A percentile compares a stretch with the other conserved stretches of the same genome.
Evolutionary conservation across 2,888 invertebrate genomes (phyloP).

Genomic region (Dyspetes luteomarginatus): DNA sequence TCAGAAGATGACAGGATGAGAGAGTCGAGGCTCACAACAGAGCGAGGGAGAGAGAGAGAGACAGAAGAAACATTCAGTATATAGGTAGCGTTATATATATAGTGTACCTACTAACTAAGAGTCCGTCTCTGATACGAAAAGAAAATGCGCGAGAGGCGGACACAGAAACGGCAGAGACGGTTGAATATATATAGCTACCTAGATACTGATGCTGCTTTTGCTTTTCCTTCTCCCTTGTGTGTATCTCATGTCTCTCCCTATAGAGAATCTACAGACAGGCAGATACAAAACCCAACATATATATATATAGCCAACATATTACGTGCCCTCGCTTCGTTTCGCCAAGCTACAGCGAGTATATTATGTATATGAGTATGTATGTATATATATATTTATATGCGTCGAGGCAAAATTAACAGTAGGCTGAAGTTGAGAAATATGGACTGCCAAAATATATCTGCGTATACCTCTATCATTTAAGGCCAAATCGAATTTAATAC

Average conservation of each 20-base stretch:
- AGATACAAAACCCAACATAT: not conserved
- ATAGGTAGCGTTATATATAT: slow-evolving; percentile 21
- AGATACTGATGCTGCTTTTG: slow-evolving; percentile 45
- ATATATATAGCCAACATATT: slow-evolving; percentile 13
- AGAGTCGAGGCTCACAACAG: not conserved
- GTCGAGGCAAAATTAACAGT: too few relatives aligned
- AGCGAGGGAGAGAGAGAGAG: slow-evolving; percentile 26
- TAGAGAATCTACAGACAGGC: slow-evolving; percentile 16
- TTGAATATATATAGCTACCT: slow-evolving; percentile 42
- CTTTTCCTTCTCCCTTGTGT: slow-evolving; percentile 26
- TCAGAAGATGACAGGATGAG: slow-evolving; percentile 73
- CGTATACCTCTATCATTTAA: too few relatives aligned
- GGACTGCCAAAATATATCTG: too few relatives aligned
- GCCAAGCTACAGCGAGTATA: not conserved
- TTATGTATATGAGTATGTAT: not conserved
- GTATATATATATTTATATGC: not conserved
- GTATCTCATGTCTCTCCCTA: slow-evolving; percentile 21
- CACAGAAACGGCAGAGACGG: slow-evolving; percentile 44
- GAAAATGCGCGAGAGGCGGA: slow-evolving; percentile 48
- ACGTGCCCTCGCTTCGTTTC: slow-evolving; percentile 3
- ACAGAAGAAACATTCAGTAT: slow-evolving; percentile 35
- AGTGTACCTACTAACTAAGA: slow-evolving; percentile 15
- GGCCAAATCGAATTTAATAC: too few relatives aligned
- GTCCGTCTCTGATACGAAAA: slow-evolving; percentile 36
- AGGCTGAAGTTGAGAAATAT: too few relatives aligned